A percentile compares a stretch with the other conserved stretches of the same genome.
phyloP scores from a whole-genome alignment of 2,888 invertebrate species.

The Therioaphis trifolii region DNA sequence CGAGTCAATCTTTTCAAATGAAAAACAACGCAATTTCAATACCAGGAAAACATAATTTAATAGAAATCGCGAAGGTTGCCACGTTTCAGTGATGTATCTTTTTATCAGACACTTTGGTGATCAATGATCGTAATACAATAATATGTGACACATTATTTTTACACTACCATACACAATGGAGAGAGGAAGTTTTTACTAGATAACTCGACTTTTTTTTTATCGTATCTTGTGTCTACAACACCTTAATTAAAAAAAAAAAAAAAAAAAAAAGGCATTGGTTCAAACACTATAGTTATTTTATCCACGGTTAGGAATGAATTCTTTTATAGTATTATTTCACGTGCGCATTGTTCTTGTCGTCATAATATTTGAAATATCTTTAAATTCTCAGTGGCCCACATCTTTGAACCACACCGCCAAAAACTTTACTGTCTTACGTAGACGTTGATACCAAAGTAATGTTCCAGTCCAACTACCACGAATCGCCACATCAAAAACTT shows the following conservation, averaged over 20 bases:
- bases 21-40: not conserved
- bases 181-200: not conserved
- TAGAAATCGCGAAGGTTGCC: not conserved
- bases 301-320: no score
- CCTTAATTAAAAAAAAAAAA: no score
- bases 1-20: not conserved
- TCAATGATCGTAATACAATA: no score
- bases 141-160: no score
- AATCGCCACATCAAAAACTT: slow-evolving; percentile 30
- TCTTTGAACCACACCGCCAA: not conserved
- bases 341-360: not conserved
- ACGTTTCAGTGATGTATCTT: not conserved
- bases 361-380: not conserved
- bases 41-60: not conserved
- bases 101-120: not conserved
- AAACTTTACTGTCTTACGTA: slow-evolving; percentile 5
- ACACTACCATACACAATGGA: no score
- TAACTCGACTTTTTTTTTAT: no score
- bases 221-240: no score
- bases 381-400: not conserved
- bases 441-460: slow-evolving; percentile 28
- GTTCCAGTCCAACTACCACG: slow-evolving; percentile 23
- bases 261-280: no score
- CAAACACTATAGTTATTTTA: no score
- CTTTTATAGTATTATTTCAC: no score